Base-by-base conservation (phyloP, 1,140 invertebrate species). In the Habropoda laboriosa region DNA sequence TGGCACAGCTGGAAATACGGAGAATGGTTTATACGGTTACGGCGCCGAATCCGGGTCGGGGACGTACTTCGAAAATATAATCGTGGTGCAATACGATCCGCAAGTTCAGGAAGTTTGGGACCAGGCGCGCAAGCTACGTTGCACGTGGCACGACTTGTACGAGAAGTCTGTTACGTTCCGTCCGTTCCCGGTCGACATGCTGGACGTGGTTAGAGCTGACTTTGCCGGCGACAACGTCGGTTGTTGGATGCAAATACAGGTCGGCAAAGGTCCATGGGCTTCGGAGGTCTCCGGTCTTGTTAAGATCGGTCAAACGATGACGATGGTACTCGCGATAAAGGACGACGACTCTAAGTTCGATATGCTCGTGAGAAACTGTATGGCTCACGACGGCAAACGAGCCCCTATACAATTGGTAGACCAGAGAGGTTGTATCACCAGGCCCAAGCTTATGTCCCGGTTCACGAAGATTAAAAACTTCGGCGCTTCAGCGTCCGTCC, bases 71-170 rank as follows among this genome's bases (percentile, higher is more conserved):
- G 98, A 99, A 93, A 99, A 99, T 87, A 98, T 98, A 64, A 97
- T 99, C 80, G 97, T 98, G 21, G 96, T 98, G 81, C 97, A 98
- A 90, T 99, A 98, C 87, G 98, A 99, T 92, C 97, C 97, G 16
- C 96, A 98, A 93, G 97, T 99, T 0, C 98, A 99, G 93, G 98
- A 99, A 93, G 97, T 98, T 1, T 98, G 98, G 98, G 98, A 99
- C 94, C 97, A 98, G 91, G 98, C 98, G 3, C 93, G 98, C 24
- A 98, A 98, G 91, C 88, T 99, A 7, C 94, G 98, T 3, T 98
- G 98, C 92, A 98, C 97, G 0, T 99, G 98, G 98, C 97, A 99
- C 86, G 98, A 99, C 91, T 96, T 98, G 80, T 99, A 99, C 89
- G 98, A 99, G 93, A 99, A 99, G 89, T 97, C 97, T 1, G 98